Conservation (phyloP, 2,888 invertebrate genomes). For the Campoletis raptor region DNA sequence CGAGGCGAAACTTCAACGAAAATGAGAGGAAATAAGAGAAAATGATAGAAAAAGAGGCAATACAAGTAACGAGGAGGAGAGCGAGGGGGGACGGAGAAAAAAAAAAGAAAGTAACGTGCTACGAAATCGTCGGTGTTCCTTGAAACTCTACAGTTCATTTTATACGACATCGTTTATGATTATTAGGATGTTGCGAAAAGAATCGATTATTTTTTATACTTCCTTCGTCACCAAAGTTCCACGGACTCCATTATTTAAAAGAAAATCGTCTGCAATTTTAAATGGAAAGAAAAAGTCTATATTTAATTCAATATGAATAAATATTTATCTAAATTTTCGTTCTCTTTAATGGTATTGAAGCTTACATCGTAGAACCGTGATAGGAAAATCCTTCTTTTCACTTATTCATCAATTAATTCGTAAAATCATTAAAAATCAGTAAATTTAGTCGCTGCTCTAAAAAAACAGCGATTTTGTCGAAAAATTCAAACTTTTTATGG, state of each 20-base stretch:
- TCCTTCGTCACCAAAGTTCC: too few species aligned
- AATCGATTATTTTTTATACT: too few species aligned
- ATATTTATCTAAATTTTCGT: neutral
- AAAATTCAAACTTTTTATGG: too few species aligned
- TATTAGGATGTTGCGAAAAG: neutral
- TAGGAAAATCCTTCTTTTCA: neutral
- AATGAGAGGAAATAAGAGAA: conserved; percentile 9
- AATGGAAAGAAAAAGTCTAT: too few species aligned
- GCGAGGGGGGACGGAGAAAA: neutral
- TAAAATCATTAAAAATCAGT: too few species aligned
- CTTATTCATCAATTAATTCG: too few species aligned
- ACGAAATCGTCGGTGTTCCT: conserved; percentile 7
- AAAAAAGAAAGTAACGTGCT: conserved; percentile 3
- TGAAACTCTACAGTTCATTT: neutral
- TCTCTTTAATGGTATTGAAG: neutral
- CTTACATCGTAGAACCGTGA: neutral
- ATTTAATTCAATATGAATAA: neutral
- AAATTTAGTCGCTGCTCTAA: too few species aligned
- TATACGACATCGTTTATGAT: neutral
- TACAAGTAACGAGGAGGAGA: neutral
- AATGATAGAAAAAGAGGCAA: neutral
- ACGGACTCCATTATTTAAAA: too few species aligned
- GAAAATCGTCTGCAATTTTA: too few species aligned
- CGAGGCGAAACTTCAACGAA: conserved; percentile 26
- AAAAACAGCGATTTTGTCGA: too few species aligned